Evolutionary conservation across 2,888 invertebrate genomes (phyloP), one percentile per base, ranked within the genome.

Genomic region (Drosophila cognata): DNA sequence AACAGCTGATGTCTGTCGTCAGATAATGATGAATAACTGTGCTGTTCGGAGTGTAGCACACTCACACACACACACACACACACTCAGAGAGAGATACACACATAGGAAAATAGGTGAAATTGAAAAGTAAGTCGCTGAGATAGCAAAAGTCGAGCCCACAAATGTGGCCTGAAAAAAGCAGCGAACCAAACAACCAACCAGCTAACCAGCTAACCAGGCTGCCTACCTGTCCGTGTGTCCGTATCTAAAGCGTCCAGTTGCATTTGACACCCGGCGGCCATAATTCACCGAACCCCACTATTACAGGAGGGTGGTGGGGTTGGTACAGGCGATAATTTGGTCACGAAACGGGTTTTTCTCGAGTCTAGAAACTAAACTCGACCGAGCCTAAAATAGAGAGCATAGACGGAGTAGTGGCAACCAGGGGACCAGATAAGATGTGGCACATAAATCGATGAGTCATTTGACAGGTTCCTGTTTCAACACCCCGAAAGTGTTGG

Each of bases 11-110:
- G 80, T 80, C 82, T 82, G 81, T 82, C 80, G 71, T 69, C 75
- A 78, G 82, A 82, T 82, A 82, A 82, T 82, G 80, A 82, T 82
- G 80, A 82, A 82, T 82, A 82, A 82, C 82, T 82, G 82, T 78
- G 75, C 75, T 65, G 75, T 66, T 77, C 57, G 50, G 67, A 77
- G 67, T 65, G 64, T 61, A 71, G 50, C 75, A 75, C 66, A 73
- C 52, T 4, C 10, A 46, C 50, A 61, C 48, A 76, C 25, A 55
- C 52, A 61, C 28, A 52, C 11, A 65, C 38, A 33, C 5, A 18
- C 11, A 50, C 6, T 6, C 18, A n/a, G 2, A 53, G 13, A 50
- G 21, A 46, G 21, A 25, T 21, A 46, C 21, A 21, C 21, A 46
- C 16, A 46, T 46, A 4, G 46, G 25, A 74, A 81, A 81, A 77